Evolutionary conservation across 2,888 invertebrate species (phyloP), one percentile per base, ranked within the genome.

Genomic region (Amphiduros pacificus): DNA sequence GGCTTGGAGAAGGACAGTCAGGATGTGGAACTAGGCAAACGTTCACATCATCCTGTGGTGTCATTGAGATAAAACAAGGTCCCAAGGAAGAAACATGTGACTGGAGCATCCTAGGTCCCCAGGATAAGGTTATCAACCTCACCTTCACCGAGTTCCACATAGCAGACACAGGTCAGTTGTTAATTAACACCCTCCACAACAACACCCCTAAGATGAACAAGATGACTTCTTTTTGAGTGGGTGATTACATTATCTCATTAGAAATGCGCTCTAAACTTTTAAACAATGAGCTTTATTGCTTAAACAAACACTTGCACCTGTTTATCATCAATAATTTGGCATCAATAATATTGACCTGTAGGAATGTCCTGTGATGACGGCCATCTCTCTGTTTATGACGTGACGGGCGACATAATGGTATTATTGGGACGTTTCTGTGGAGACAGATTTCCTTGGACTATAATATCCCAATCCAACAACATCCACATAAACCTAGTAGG

Each of bases 91-190:
- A 54, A 20, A 36, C 41, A 31, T 66, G 66, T 49, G 55, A 58
- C 24, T 66, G 66, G 66, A 22, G 6, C 26, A 67, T 67, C 50
- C 32, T 2, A 4, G 60, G 60, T 5, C 24, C 36, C 4, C 14
- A 48, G 11, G 62, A 60, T 2, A 49, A 22, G 24, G 26, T 41
- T 17, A 29, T 67, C 24, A 59, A 67, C 29, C 29, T 65, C 54
- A 60, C 62, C 29, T 60, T 67, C 40, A 48, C n/a, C n/a, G n/a
- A 32, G 5, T 67, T 67, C 55, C 27, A 52, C 48, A 62, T 67
- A 9, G 11, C 50, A 6, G 67, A 67, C 24, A 54, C 48, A 6
- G 67, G 67, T 67, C 14, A 44, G 55, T 57, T 6, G 17, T 4
- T 1, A n/a, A n/a, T n/a, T n/a, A n/a, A n/a, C n/a, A n/a, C n/a